Conservation (phyloP, 2,888 invertebrate species). For the Orthosia gracilis region DNA sequence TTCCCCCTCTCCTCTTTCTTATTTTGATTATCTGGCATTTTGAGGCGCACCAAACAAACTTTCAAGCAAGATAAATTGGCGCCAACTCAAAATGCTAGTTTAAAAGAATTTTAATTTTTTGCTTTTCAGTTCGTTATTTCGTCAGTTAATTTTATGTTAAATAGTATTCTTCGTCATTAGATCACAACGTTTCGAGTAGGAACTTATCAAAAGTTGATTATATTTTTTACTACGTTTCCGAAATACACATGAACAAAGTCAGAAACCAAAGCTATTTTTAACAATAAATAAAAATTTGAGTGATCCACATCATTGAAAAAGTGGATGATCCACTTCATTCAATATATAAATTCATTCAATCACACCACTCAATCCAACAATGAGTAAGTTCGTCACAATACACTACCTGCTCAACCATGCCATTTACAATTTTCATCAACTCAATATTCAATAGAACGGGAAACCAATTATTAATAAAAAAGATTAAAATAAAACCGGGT, state of each 20-base stretch:
- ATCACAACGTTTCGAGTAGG: too few species aligned
- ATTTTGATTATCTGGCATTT: too few species aligned
- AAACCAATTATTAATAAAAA: slow-evolving; percentile 38
- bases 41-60: too few species aligned
- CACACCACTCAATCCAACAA: neutral
- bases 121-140: too few species aligned
- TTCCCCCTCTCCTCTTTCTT: too few species aligned
- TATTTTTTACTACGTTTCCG: neutral
- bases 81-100: too few species aligned
- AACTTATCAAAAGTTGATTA: too few species aligned
- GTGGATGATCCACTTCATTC: neutral
- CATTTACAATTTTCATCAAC: slow-evolving; percentile 41
- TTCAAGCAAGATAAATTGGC: too few species aligned
- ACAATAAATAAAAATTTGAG: neutral
- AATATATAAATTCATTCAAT: neutral
- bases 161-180: too few species aligned
- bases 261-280: neutral
- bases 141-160: too few species aligned
- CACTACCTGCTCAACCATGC: slow-evolving; percentile 7
- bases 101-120: too few species aligned
- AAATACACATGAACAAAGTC: neutral
- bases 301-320: too few species aligned
- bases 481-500: slow-evolving; percentile 5
- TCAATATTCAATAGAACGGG: slow-evolving; percentile 32
- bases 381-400: slow-evolving; percentile 28